phyloP scores from a whole-genome alignment of 2,888 invertebrate genomes.

The Polydrusus cervinus region DNA sequence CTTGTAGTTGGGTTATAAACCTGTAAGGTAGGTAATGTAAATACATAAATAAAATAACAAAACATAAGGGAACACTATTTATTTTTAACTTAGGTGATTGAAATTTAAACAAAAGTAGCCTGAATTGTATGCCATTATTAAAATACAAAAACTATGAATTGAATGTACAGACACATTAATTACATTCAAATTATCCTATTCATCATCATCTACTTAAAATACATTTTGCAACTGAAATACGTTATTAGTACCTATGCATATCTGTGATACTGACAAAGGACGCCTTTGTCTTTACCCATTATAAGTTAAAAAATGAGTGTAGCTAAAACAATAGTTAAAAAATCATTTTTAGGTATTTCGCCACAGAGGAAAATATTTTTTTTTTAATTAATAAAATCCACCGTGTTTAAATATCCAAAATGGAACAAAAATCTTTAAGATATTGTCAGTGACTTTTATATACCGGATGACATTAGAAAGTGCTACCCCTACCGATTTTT shows the following conservation, averaged over 20 bases:
- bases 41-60: conserved; percentile 6
- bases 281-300: neutral
- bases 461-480: too few species aligned
- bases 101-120: conserved; percentile 61
- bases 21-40: too few species aligned
- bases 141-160: conserved; percentile 35
- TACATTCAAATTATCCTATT: conserved; percentile 42
- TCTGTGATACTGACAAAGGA: neutral
- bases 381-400: too few species aligned
- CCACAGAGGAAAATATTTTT: too few species aligned
- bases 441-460: too few species aligned
- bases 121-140: conserved; percentile 53
- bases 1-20: too few species aligned
- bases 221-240: conserved; percentile 6
- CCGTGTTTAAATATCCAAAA: too few species aligned
- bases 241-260: neutral
- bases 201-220: conserved; percentile 53
- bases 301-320: neutral
- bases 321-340: neutral
- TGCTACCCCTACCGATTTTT: too few species aligned
- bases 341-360: too few species aligned
- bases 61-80: conserved; percentile 72
- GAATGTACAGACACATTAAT: conserved; percentile 37
- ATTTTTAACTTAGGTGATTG: conserved; percentile 71
- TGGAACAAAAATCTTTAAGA: too few species aligned